Conservation (phyloP, 2,113 vertebrate species). For the Maccullochella peelii region DNA sequence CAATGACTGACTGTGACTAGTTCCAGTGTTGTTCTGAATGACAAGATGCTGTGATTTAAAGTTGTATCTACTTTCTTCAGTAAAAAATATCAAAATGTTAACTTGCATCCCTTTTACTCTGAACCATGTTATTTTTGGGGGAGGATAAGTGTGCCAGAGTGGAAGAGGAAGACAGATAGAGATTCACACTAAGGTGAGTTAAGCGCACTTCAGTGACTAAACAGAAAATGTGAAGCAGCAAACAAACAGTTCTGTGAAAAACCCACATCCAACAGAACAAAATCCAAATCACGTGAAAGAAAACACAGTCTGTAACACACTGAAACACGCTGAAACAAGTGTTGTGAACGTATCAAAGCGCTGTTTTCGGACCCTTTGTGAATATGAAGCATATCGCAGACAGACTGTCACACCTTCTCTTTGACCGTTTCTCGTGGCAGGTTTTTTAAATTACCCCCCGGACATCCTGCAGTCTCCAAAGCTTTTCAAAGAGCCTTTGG, state of each 20-base stretch:
- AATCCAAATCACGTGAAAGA: slow-evolving; percentile 32
- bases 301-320: slow-evolving; percentile 14
- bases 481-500: slow-evolving; percentile 68
- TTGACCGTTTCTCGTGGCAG: slow-evolving; percentile 56
- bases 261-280: slow-evolving; percentile 23
- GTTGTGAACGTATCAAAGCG: slow-evolving; percentile 53
- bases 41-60: background rate
- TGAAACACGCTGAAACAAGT: slow-evolving; percentile 43
- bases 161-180: background rate
- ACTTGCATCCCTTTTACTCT: background rate
- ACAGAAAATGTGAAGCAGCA: slow-evolving; percentile 12
- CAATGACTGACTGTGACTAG: background rate
- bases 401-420: slow-evolving; percentile 62
- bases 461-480: slow-evolving; percentile 61
- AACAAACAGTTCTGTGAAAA: slow-evolving; percentile 1
- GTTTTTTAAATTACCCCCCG: slow-evolving; percentile 63
- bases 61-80: background rate
- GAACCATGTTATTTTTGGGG: background rate
- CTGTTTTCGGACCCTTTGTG: slow-evolving; percentile 51
- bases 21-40: background rate
- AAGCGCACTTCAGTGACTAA: background rate
- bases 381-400: slow-evolving; percentile 64
- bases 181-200: background rate
- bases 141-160: background rate
- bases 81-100: background rate